These are phyloP conservation scores for Drosophila asahinai DNA, from an alignment of 1,140 invertebrate genomes.

Conservation along the genomic window DNA sequence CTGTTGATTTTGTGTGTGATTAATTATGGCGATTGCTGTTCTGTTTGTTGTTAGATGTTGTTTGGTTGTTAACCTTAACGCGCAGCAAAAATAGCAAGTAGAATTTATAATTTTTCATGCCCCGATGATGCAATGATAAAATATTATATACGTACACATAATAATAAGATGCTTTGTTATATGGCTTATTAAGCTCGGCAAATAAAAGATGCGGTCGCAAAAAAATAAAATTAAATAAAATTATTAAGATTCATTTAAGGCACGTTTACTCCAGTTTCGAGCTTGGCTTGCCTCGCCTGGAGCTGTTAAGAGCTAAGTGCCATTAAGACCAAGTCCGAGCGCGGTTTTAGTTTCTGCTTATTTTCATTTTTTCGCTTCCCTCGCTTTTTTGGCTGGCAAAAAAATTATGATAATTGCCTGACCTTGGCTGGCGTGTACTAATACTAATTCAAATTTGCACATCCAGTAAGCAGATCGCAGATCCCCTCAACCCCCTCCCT, in stretches of 20 bases:
- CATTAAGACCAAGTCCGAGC: constrained; percentile 50
- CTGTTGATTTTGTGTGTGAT: constrained; percentile 71
- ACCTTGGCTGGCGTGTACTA: constrained; percentile 74
- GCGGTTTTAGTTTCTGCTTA: constrained; percentile 38
- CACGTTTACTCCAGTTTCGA: constrained; percentile 81
- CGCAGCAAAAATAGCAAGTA: constrained; percentile 76
- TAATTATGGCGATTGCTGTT: constrained; percentile 69
- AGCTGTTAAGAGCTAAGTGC: constrained; percentile 50
- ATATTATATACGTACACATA: constrained; percentile 28
- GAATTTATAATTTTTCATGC: constrained; percentile 74
- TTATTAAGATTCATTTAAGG: constrained; percentile 70
- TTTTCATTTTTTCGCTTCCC: constrained; percentile 42
- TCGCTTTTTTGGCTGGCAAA: constrained; percentile 49
- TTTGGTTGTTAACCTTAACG: constrained; percentile 78
- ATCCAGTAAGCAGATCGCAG: constrained; percentile 44
- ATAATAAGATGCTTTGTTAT: constrained; percentile 64
- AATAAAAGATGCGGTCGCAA: constrained; percentile 22
- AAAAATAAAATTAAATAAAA: constrained; percentile 45
- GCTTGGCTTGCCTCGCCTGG: constrained; percentile 21
- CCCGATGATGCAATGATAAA: constrained; percentile 72
- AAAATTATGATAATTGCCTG: constrained; percentile 83
- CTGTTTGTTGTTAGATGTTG: constrained; percentile 55
- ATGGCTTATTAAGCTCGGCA: constrained; percentile 47
- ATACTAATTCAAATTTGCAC: constrained; percentile 76
- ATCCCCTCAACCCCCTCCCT: constrained; percentile 3